Evolutionary conservation across 2,797 vertebrate genomes (phyloP).

Genomic region (Lerista edwardsae): DNA sequence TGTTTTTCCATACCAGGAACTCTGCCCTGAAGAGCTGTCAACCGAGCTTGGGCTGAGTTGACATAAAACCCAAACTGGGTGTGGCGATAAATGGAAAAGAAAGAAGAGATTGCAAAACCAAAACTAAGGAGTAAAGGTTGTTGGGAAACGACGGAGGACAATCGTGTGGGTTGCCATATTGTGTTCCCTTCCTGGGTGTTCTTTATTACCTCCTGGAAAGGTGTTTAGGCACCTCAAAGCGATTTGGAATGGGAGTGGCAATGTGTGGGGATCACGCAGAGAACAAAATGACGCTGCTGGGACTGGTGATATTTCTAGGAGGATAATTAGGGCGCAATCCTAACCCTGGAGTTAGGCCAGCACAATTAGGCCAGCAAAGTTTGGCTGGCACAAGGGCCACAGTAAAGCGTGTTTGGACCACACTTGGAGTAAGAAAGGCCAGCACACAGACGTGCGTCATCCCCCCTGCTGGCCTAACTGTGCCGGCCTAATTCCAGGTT

Average conservation of each 20-base stretch:
- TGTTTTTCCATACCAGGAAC: neutral
- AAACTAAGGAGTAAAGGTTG: neutral
- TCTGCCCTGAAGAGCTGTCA: neutral
- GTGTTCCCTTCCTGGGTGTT: conserved; percentile 14
- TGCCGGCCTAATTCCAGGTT: too few species aligned
- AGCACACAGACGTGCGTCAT: too few species aligned
- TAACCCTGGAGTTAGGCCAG: too few species aligned
- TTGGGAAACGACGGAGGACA: conserved; percentile 14
- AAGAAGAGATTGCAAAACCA: conserved; percentile 7
- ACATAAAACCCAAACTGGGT: conserved; percentile 6
- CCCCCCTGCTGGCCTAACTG: too few species aligned
- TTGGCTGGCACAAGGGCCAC: too few species aligned
- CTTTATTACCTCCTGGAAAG: conserved; percentile 17
- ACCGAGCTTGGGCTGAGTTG: neutral
- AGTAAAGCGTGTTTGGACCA: too few species aligned
- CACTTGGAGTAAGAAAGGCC: too few species aligned
- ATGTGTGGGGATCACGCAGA: neutral
- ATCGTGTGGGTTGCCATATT: conserved; percentile 24
- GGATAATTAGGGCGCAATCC: too few species aligned
- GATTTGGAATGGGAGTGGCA: neutral
- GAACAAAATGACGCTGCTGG: neutral
- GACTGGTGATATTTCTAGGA: too few species aligned
- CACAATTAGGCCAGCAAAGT: too few species aligned
- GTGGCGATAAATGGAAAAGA: neutral
- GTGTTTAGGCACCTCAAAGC: neutral